These are phyloP conservation scores for Antidorcas marsupialis DNA, from an alignment of 2,113 vertebrate genomes.

Conservation along the genomic window DNA sequence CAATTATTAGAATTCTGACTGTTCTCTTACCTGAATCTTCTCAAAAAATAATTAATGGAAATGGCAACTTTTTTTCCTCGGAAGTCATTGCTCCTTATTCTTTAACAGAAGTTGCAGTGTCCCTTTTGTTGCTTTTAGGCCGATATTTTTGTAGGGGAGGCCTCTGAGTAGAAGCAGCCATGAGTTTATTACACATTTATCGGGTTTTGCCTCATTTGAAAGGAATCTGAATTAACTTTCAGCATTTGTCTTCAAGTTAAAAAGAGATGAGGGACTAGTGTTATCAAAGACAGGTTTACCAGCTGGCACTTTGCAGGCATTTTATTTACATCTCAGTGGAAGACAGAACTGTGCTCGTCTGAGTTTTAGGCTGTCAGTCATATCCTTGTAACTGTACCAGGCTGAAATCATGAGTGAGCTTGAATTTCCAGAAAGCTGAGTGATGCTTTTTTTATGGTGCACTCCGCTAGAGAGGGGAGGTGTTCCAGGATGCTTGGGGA, in stretches of 20 bases:
- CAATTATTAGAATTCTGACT: neutral
- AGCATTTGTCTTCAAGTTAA: neutral
- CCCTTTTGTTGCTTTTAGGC: neutral
- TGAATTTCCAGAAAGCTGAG: neutral
- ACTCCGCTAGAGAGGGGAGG: neutral
- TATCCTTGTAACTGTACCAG: neutral
- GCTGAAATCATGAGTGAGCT: neutral
- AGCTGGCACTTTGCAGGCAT: neutral
- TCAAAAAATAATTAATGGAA: neutral
- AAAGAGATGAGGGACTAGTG: neutral
- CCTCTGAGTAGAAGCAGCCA: neutral
- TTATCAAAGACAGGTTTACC: neutral
- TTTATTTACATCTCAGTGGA: neutral
- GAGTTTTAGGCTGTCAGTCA: neutral
- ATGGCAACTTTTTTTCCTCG: neutral
- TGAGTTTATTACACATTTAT: neutral
- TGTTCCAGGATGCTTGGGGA: fast-evolving
- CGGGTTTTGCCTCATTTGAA: neutral
- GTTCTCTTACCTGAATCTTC: neutral
- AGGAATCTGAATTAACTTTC: neutral
- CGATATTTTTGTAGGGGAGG: neutral
- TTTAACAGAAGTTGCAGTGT: neutral
- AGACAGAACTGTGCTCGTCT: neutral
- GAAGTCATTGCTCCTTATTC: neutral
- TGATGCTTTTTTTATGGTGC: neutral